Evolutionary conservation across 2,797 vertebrate species (phyloP).

Genomic region (Ctenochaetus hawaiiensis): DNA sequence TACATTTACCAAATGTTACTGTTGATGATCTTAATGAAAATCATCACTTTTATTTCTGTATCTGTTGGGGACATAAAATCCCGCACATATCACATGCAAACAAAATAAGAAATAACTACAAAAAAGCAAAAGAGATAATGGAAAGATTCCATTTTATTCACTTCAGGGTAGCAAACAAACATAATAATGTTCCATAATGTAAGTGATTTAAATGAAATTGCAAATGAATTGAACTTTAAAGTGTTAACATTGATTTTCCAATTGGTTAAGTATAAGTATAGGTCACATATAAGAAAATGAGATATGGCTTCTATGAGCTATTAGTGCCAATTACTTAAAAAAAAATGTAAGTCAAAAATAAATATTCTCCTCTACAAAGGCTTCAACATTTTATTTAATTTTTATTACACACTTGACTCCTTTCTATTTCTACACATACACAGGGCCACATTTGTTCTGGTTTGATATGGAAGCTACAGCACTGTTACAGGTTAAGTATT

Average conservation of each 20-base stretch:
- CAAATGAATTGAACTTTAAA: conserved; percentile 40
- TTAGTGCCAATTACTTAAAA: conserved; percentile 53
- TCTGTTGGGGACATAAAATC: not conserved
- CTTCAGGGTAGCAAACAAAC: conserved; percentile 62
- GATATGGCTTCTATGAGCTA: conserved; percentile 37
- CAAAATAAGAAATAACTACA: not conserved
- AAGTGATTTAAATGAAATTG: conserved; percentile 40
- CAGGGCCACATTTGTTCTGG: conserved; percentile 4
- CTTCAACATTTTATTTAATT: conserved; percentile 30
- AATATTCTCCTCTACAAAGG: conserved; percentile 63
- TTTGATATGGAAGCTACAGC: conserved; percentile 32
- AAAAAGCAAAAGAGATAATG: conserved; percentile 18
- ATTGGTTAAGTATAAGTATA: conserved; percentile 40
- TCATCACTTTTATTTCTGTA: not conserved
- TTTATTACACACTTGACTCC: conserved; percentile 26
- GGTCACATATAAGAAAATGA: conserved; percentile 40
- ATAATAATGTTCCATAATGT: conserved; percentile 27
- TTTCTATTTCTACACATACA: conserved; percentile 29
- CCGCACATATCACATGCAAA: not conserved
- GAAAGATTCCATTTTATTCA: conserved; percentile 64
- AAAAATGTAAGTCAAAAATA: conserved; percentile 70
- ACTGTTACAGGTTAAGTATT: conserved; percentile 22
- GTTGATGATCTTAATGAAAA: not conserved
- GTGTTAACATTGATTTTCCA: conserved; percentile 44
- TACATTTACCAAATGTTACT: not conserved